A percentile compares a stretch with the other conserved stretches of the same genome.
phyloP scores from a whole-genome alignment of 2,888 invertebrate species.

The Athrips mouffetella region DNA sequence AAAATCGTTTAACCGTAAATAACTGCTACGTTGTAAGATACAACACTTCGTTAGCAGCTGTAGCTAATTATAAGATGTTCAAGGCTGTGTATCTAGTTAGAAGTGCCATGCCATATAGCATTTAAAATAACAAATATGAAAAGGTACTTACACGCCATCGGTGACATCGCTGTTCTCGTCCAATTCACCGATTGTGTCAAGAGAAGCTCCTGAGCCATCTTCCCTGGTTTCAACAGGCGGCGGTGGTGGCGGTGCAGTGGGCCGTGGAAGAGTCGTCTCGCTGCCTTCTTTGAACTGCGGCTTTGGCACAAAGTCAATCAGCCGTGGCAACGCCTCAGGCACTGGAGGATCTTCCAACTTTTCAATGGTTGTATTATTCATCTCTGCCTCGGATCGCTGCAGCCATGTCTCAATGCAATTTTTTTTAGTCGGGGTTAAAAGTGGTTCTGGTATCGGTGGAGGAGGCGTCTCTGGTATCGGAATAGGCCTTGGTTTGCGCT shows the following conservation, averaged over 20 bases:
- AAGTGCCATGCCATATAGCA: no score
- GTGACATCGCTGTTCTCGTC: constrained; percentile 78
- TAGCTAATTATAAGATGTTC: no score
- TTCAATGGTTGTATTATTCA: constrained; percentile 62
- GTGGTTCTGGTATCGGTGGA: constrained; percentile 51
- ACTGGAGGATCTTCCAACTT: constrained; percentile 57
- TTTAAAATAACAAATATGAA: no score
- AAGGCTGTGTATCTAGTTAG: no score
- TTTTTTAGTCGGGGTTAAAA: constrained; percentile 68
- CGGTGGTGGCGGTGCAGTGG: constrained; percentile 62
- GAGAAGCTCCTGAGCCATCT: constrained; percentile 78
- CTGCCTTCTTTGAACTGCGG: constrained; percentile 63
- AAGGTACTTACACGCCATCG: constrained; percentile 61
- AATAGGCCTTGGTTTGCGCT: constrained; percentile 57
- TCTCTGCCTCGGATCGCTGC: constrained; percentile 70
- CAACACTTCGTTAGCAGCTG: no score
- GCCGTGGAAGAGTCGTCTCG: constrained; percentile 46
- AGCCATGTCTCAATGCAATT: constrained; percentile 72
- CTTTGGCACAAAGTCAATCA: constrained; percentile 86
- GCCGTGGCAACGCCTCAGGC: constrained; percentile 79
- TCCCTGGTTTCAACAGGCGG: constrained; percentile 67
- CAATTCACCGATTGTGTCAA: constrained; percentile 85
- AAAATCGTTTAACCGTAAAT: no score
- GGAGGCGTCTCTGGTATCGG: constrained; percentile 50
- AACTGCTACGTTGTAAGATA: no score